Evolutionary conservation across 2,797 vertebrate species (phyloP).

Genomic region (Thaleichthys pacificus): DNA sequence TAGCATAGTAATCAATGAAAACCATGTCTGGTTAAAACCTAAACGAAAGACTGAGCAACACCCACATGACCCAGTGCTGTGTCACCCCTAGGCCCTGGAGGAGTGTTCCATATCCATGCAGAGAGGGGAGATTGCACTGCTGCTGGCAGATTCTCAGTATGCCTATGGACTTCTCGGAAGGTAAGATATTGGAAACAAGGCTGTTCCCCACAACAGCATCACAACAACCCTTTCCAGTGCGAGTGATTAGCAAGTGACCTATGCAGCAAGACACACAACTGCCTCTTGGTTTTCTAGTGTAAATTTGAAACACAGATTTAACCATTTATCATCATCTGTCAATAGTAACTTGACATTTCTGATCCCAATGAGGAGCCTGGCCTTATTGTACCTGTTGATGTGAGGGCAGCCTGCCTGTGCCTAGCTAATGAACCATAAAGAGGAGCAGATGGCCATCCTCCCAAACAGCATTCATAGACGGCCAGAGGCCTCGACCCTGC

Average conservation of each 20-base stretch:
- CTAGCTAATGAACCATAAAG: conserved; percentile 76
- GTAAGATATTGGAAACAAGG: conserved; percentile 58
- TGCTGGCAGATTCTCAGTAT: conserved; percentile 81
- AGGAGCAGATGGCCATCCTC: conserved; percentile 74
- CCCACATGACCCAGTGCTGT: conserved; percentile 24
- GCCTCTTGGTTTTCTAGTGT: background rate
- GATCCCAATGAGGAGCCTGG: conserved; percentile 32
- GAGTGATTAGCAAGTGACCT: background rate
- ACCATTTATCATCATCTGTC: conserved; percentile 26
- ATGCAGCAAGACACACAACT: background rate
- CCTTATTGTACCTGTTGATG: conserved; percentile 73
- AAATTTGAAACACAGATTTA: conserved; percentile 11
- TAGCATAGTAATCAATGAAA: background rate
- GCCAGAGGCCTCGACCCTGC: conserved; percentile 53
- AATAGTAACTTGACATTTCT: conserved; percentile 36
- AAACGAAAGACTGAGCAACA: background rate
- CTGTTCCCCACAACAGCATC: background rate
- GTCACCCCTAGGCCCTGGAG: conserved; percentile 77
- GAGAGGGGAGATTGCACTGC: conserved; percentile 76
- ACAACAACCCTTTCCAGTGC: background rate
- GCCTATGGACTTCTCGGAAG: conserved; percentile 81
- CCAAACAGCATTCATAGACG: conserved; percentile 60
- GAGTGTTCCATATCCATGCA: conserved; percentile 80
- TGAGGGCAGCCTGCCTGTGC: conserved; percentile 56
- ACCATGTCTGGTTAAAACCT: background rate